A percentile compares a stretch with the other conserved stretches of the same genome.
Conservation (phyloP, 2,888 invertebrate species). For the Muscina levida region DNA sequence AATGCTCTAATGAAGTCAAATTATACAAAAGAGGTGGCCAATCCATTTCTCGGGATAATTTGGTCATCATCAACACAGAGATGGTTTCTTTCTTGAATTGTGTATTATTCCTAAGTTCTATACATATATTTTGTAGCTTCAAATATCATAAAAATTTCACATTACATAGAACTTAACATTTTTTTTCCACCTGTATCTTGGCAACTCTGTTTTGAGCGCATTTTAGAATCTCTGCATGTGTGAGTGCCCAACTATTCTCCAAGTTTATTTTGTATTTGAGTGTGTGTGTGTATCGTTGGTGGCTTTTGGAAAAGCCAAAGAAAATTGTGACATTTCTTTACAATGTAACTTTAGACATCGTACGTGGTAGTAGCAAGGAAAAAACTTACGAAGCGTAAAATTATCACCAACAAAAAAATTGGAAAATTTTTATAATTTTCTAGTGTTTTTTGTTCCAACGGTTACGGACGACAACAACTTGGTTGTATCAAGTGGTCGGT, state of each 20-base stretch:
- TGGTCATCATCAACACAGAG: too few relatives aligned
- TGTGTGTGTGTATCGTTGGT: not conserved
- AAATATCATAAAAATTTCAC: too few relatives aligned
- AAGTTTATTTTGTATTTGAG: too few relatives aligned
- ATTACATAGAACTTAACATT: too few relatives aligned
- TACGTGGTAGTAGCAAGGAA: slow-evolving; percentile 29
- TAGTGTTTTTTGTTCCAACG: not conserved
- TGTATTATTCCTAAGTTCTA: too few relatives aligned
- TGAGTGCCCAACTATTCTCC: too few relatives aligned
- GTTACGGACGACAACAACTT: not conserved
- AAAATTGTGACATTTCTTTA: slow-evolving; percentile 56
- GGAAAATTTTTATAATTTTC: slow-evolving; percentile 20
- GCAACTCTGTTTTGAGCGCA: not conserved
- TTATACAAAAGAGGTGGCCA: too few relatives aligned
- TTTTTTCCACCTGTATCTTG: too few relatives aligned
- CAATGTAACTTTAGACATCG: slow-evolving; percentile 33
- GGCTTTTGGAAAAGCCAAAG: not conserved
- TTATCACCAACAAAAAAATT: slow-evolving; percentile 33
- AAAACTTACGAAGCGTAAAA: slow-evolving; percentile 57
- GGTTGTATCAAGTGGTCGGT: not conserved
- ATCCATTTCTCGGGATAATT: too few relatives aligned
- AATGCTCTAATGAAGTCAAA: too few relatives aligned
- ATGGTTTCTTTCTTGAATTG: too few relatives aligned
- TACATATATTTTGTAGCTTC: too few relatives aligned
- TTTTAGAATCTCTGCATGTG: not conserved